Evolutionary conservation across 2,797 vertebrate genomes (phyloP), one percentile per base, ranked within the genome.

Genomic region (Sphaeramia orbicularis): DNA sequence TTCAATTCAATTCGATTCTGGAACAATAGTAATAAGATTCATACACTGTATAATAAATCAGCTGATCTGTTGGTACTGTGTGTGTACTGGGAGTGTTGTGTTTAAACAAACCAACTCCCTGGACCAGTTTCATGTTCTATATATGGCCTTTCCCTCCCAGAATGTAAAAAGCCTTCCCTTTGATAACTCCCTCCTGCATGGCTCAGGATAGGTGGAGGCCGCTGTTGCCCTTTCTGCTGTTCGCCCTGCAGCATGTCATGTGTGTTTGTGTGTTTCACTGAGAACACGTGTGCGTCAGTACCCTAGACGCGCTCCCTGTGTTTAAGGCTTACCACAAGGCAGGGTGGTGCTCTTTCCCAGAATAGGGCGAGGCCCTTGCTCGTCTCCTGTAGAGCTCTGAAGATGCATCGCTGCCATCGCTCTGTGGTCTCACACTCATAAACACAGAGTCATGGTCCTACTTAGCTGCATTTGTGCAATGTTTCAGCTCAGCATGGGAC

Each of bases 261-360:
- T 60, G 36, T 61, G 38, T 74, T 6, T 61, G 36, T 56, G 36
- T 71, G 36, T 56, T 4, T 59, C 21, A 16, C 36, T 60, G 36
- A 47, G 42, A 44, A 24, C 61, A 35, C 21, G 38, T 67, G 51
- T 65, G 47, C 18, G 65, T 66, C 52, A 49, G 41, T 60, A 61
- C 76, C 69, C 41, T 44, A 62, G 70, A 63, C 52, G n/a, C 56
- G 43, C 76, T 84, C 72, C 80, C 89, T 90, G 80, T 92, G 85
- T 82, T 91, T 89, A 88, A 63, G 77, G 71, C 87, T 90, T 48
- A 92, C 92, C 86, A 89, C 87, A 91, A 74, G 62, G 83, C 83
- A 86, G 86, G 88, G 90, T 75, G 89, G 78, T 75, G 80, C 81
- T 59, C 67, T 68, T 87, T 91, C 81, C 84, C 78, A 91, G 88